Percentiles rank a stretch among this genome's conserved stretches.
Conservation (phyloP, 2,888 invertebrate genomes). For the Periphyllus acericola region DNA sequence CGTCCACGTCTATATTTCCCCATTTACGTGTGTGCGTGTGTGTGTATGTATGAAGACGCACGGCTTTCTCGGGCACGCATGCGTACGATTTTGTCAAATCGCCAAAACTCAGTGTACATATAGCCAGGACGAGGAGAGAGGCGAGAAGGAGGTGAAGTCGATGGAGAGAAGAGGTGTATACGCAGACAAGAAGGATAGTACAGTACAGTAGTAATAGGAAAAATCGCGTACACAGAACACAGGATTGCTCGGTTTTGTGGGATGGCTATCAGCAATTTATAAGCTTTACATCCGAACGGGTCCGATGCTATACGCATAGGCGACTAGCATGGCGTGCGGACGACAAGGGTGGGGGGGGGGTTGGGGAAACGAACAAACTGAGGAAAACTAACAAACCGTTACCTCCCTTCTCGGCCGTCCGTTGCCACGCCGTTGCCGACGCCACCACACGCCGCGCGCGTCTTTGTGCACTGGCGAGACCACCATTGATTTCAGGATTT, state of each 20-base stretch:
- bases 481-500: conserved; percentile 43
- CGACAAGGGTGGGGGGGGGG: not conserved
- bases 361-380: not conserved
- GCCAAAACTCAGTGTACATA: conserved; percentile 4
- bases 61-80: not conserved
- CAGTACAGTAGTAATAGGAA: not conserved
- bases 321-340: not conserved
- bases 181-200: not conserved
- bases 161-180: not conserved
- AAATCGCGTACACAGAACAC: conserved; percentile 13
- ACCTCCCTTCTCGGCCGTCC: not conserved
- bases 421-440: not conserved
- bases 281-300: conserved; percentile 46
- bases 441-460: not conserved
- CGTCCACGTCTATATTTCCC: not conserved
- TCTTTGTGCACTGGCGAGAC: not conserved
- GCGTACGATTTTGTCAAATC: conserved; percentile 49
- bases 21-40: not conserved
- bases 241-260: conserved; percentile 26
- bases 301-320: not conserved
- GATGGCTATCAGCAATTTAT: conserved; percentile 51
- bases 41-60: not conserved
- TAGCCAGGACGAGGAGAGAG: too few species aligned
- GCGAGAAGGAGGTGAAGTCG: not conserved
- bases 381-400: conserved; percentile 46